Percentiles rank a stretch among this genome's conserved stretches.
These are phyloP conservation scores for Mobula birostris DNA, from an alignment of 2,113 vertebrate species.

Conservation along the genomic window DNA sequence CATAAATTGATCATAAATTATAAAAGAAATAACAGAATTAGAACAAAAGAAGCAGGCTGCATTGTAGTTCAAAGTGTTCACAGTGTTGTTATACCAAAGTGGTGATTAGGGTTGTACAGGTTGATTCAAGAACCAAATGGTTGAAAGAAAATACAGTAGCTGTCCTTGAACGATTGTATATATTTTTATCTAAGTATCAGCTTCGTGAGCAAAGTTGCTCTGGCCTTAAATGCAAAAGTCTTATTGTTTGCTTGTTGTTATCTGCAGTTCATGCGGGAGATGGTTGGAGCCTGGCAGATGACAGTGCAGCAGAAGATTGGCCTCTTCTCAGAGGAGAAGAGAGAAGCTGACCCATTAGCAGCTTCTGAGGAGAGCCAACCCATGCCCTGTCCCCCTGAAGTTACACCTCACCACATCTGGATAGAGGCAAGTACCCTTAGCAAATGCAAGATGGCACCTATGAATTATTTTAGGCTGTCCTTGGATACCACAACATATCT, in stretches of 20 bases:
- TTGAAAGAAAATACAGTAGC: too few relatives aligned
- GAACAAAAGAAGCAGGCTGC: too few relatives aligned
- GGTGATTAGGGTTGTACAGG: too few relatives aligned
- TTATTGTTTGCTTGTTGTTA: background rate
- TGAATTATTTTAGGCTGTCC: background rate
- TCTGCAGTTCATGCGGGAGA: slow-evolving; percentile 87
- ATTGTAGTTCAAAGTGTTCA: too few relatives aligned
- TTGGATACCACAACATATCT: background rate
- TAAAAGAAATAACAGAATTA: too few relatives aligned
- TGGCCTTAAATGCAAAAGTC: background rate
- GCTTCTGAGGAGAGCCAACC: slow-evolving; percentile 91
- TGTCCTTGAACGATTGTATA: too few relatives aligned
- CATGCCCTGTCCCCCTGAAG: slow-evolving; percentile 75
- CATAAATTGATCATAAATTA: too few relatives aligned
- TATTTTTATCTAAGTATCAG: too few relatives aligned
- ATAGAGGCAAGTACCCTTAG: slow-evolving; percentile 68
- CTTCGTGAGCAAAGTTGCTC: background rate
- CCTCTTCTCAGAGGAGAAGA: slow-evolving; percentile 75
- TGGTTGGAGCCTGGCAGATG: slow-evolving; percentile 97
- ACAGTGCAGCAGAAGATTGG: slow-evolving; percentile 86
- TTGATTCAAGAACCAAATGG: too few relatives aligned
- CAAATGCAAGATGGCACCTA: background rate
- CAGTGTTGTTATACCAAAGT: too few relatives aligned
- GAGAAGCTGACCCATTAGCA: slow-evolving; percentile 82
- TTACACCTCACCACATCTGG: slow-evolving; percentile 90